Base-by-base conservation (phyloP, 92 coral and sea anemone genomes). In the Siderastrea siderea region DNA sequence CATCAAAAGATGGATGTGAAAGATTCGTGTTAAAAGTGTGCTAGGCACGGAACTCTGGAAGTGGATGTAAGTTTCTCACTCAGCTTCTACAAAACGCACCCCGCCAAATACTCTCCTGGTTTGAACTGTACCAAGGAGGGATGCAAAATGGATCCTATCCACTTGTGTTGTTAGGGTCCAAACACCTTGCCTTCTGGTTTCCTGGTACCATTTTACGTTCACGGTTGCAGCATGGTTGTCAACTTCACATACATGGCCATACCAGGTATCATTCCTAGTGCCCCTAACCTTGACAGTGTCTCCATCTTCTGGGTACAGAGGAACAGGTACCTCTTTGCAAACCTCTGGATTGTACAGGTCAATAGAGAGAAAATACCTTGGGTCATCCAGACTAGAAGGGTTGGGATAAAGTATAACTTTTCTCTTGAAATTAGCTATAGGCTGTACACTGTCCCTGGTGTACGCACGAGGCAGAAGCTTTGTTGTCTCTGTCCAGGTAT, bases 331-430 rank as follows among this genome's bases (percentile, higher is more conserved):
- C 17, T 72, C 65, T 38, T 50, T 47, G 62, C 26, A 47, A 7
- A 89, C 71, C n/a, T 89, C 90, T n/a, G 95, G 89, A 13, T 89
- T 86, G 78, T 89, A 61, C 38, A 86, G 47, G 69, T 94, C 95
- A 68, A 89, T 86, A 6, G 74, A 38, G 26, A 94, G 89, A 64
- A 73, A 83, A 75, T 82, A 89, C 15, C 14, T 50, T 19, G 97
- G 97, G 55, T 89, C 61, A 38, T 83, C 92, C 7, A 78, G 14
- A 81, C 81, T 70, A 1, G 77, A 50, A 16, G 98, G 94, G 8
- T 92, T 94, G 12, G 98, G 98, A 85, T 94, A 92, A 38, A 92
- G 10, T 3, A 94, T 70, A 0, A 90, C 91, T 77, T 90, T 92
- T 78, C 95, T 80, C 86, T 79, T 83, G 72, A 94, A 38, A 11